A percentile compares a stretch with the other conserved stretches of the same genome.
These are phyloP conservation scores for Dryobota labecula DNA, from an alignment of 2,888 invertebrate genomes.

Conservation along the genomic window DNA sequence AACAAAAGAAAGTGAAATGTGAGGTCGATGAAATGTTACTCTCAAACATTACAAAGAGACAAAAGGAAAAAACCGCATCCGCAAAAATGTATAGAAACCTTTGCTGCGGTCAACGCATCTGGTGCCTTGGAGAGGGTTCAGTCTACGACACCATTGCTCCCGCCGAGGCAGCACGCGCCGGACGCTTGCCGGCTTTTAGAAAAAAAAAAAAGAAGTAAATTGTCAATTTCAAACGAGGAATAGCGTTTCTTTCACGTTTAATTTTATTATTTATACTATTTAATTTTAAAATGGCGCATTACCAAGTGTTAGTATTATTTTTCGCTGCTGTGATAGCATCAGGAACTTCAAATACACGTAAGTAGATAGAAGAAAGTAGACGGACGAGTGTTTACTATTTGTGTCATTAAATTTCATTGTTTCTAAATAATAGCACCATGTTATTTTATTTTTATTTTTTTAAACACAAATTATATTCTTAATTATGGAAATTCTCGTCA, in stretches of 20 bases:
- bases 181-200: conserved; percentile 72
- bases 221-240: conserved; percentile 49
- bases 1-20: conserved; percentile 52
- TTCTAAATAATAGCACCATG: conserved; percentile 23
- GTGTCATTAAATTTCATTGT: conserved; percentile 71
- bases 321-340: conserved; percentile 79
- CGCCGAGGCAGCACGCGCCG: conserved; percentile 76
- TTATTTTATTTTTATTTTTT: neutral
- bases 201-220: conserved; percentile 61
- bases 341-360: conserved; percentile 84
- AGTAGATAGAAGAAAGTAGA: conserved; percentile 85
- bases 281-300: conserved; percentile 76
- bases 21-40: conserved; percentile 18
- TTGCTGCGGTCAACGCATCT: conserved; percentile 74
- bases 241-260: conserved; percentile 13
- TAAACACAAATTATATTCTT: no score
- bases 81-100: conserved; percentile 62
- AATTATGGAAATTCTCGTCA: no score
- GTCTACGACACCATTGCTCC: conserved; percentile 77
- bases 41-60: conserved; percentile 38
- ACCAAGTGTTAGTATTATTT: conserved; percentile 78
- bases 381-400: conserved; percentile 71
- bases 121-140: conserved; percentile 72
- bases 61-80: conserved; percentile 53
- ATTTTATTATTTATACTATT: conserved; percentile 41